Conservation (phyloP, 2,113 vertebrate species). For the Dipodomys spectabilis region DNA sequence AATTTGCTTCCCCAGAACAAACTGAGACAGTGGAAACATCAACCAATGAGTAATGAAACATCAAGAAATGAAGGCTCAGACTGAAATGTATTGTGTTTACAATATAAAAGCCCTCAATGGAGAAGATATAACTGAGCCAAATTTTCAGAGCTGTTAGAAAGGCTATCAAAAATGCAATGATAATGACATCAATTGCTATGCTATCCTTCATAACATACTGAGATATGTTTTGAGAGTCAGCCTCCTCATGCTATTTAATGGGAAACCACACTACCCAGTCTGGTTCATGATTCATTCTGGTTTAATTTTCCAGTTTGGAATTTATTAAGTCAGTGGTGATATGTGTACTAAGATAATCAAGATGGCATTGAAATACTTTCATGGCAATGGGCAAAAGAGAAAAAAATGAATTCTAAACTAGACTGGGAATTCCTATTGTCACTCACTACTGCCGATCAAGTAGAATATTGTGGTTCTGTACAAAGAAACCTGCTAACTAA, state of each 20-base stretch:
- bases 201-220: background rate
- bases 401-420: background rate
- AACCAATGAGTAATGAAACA: constrained; percentile 33
- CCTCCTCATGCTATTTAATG: background rate
- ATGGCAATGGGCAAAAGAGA: background rate
- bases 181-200: background rate
- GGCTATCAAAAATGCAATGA: background rate
- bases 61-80: constrained; percentile 61
- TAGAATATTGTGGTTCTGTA: background rate
- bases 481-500: background rate
- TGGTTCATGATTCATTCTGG: background rate
- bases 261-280: accelerated
- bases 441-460: background rate
- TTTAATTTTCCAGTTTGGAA: constrained; percentile 7
- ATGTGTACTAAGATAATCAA: background rate
- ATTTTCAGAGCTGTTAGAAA: background rate
- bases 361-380: background rate
- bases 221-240: background rate
- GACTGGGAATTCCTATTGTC: background rate
- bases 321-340: constrained; percentile 19
- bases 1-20: constrained; percentile 73
- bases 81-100: background rate
- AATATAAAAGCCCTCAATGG: background rate
- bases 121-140: background rate
- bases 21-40: constrained; percentile 62